These are phyloP conservation scores for Catocala fraxini DNA, from an alignment of 2,888 invertebrate species.

Conservation along the genomic window DNA sequence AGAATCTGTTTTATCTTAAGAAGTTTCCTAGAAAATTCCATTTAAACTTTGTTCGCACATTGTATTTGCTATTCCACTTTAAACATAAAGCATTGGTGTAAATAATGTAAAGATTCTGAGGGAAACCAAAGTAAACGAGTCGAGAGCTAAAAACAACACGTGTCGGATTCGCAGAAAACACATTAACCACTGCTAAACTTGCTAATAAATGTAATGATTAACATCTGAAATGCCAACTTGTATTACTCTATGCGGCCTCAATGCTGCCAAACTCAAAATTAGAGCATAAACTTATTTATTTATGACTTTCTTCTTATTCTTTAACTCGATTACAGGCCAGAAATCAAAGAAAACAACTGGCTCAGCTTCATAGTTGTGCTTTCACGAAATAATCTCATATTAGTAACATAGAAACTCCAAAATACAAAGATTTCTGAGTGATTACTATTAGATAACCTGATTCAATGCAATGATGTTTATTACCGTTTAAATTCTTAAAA, in stretches of 20 bases:
- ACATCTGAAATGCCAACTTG: constrained; percentile 17
- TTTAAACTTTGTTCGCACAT: constrained; percentile 47
- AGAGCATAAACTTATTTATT: background rate
- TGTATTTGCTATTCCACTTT: constrained; percentile 57
- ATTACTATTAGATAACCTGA: constrained; percentile 3
- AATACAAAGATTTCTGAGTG: constrained; percentile 1
- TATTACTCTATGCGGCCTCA: constrained; percentile 12
- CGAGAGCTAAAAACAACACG: constrained; percentile 46
- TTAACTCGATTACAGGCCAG: no score
- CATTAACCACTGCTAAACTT: constrained; percentile 39
- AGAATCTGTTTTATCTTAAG: constrained; percentile 46
- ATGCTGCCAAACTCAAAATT: constrained; percentile 10
- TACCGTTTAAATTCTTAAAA: constrained; percentile 9
- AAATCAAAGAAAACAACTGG: no score
- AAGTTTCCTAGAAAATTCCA: constrained; percentile 51
- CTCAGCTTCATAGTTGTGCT: no score
- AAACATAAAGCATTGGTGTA: constrained; percentile 55
- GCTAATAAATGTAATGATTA: constrained; percentile 42
- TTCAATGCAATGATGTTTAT: background rate
- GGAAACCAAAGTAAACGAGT: constrained; percentile 57
- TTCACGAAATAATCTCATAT: no score
- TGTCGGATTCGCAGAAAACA: constrained; percentile 51
- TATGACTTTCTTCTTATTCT: no score
- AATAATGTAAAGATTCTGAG: constrained; percentile 58
- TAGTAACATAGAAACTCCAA: background rate